These are phyloP conservation scores for Rotaria macrura DNA, from an alignment of 2,888 invertebrate species.

Conservation along the genomic window DNA sequence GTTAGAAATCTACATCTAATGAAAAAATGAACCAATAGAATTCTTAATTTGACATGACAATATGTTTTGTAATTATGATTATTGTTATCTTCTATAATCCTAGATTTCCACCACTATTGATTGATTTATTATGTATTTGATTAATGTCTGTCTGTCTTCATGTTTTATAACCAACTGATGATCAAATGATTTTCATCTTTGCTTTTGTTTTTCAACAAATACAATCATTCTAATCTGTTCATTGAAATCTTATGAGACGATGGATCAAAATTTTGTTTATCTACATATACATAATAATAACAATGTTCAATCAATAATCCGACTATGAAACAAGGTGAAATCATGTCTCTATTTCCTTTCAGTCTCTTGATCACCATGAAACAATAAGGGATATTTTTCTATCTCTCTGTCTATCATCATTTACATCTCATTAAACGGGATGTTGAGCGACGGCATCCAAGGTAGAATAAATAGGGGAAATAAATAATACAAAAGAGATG, in stretches of 20 bases:
- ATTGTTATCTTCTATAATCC: too few relatives aligned
- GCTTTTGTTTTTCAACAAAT: neutral
- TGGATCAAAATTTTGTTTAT: neutral
- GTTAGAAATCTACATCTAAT: too few relatives aligned
- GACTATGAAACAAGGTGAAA: neutral
- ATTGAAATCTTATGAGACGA: neutral
- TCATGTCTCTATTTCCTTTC: neutral
- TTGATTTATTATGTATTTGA: neutral
- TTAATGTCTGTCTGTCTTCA: neutral
- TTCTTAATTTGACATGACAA: too few relatives aligned
- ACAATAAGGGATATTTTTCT: neutral
- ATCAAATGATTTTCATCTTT: neutral
- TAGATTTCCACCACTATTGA: too few relatives aligned
- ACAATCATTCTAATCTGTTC: neutral
- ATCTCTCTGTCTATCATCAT: neutral
- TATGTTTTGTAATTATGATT: too few relatives aligned
- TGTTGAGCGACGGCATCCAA: neutral
- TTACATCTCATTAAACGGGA: neutral
- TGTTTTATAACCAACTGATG: neutral
- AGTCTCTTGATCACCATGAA: neutral
- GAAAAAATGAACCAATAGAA: too few relatives aligned
- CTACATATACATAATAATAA: neutral
- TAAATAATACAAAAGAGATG: neutral
- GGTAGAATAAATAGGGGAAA: neutral
- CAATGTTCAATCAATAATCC: neutral